Conservation (phyloP, 2,113 vertebrate genomes). For the Cyphomyrus plagiostoma region DNA sequence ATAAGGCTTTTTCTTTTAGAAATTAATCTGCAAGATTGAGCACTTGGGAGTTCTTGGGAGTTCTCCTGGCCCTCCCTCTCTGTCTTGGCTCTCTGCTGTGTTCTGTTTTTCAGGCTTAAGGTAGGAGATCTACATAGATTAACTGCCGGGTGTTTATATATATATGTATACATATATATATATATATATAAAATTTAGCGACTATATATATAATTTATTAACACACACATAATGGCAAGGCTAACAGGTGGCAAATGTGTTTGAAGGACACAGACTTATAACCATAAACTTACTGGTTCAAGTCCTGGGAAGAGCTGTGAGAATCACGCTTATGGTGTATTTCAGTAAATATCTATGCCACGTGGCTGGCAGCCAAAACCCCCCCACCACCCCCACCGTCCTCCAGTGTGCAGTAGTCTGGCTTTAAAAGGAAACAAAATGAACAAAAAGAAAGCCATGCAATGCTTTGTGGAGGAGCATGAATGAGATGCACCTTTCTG, state of each 20-base stretch:
- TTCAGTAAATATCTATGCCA: constrained; percentile 7
- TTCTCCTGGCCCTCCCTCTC: neutral
- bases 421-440: constrained; percentile 10
- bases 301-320: neutral
- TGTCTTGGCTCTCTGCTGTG: neutral
- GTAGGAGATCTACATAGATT: neutral
- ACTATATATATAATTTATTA: neutral
- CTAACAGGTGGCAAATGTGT: neutral
- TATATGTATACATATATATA: neutral
- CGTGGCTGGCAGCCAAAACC: neutral
- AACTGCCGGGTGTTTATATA: neutral
- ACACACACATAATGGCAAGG: neutral
- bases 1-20: neutral
- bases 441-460: neutral
- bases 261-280: neutral
- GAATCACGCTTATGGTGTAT: neutral
- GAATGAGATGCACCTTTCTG: constrained; percentile 5
- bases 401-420: neutral
- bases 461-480: neutral
- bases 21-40: neutral
- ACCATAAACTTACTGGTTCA: neutral
- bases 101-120: neutral
- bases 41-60: neutral
- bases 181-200: neutral
- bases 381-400: neutral